Evolutionary conservation across 2,113 vertebrate genomes (phyloP).

Genomic region (Protobothrops mucrosquamatus): DNA sequence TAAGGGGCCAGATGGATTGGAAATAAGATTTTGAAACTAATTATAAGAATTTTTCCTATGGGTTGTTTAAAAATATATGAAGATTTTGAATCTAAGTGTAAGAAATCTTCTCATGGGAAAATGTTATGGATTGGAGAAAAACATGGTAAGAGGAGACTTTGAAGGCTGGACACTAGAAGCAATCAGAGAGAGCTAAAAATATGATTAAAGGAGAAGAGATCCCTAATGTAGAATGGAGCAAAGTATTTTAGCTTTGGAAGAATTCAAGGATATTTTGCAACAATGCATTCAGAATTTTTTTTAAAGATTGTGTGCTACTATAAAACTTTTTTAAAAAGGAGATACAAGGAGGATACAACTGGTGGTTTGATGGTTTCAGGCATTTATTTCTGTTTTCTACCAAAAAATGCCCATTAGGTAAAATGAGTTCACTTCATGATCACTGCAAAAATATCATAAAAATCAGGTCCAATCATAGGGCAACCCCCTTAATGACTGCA

Average conservation of each 20-base stretch:
- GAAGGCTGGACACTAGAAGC: background rate
- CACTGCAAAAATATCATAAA: background rate
- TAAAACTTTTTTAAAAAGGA: background rate
- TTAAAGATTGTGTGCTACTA: background rate
- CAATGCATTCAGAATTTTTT: background rate
- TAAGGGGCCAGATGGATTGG: background rate
- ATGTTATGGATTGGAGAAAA: background rate
- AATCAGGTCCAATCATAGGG: background rate
- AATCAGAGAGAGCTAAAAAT: background rate
- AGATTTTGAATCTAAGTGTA: background rate
- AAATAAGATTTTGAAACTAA: background rate
- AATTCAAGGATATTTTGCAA: background rate
- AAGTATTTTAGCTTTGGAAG: background rate
- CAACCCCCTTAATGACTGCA: background rate
- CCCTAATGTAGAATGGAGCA: background rate
- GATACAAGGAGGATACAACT: background rate
- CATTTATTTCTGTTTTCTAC: background rate
- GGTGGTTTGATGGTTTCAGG: background rate
- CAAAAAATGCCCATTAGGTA: background rate
- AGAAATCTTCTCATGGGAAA: background rate
- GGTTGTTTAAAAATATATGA: background rate
- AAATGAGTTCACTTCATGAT: background rate
- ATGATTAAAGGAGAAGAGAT: background rate
- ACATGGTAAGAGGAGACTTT: background rate
- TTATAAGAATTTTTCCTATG: background rate